phyloP scores from a whole-genome alignment of 1,140 invertebrate species.

The Lepidotrigona ventralis region DNA sequence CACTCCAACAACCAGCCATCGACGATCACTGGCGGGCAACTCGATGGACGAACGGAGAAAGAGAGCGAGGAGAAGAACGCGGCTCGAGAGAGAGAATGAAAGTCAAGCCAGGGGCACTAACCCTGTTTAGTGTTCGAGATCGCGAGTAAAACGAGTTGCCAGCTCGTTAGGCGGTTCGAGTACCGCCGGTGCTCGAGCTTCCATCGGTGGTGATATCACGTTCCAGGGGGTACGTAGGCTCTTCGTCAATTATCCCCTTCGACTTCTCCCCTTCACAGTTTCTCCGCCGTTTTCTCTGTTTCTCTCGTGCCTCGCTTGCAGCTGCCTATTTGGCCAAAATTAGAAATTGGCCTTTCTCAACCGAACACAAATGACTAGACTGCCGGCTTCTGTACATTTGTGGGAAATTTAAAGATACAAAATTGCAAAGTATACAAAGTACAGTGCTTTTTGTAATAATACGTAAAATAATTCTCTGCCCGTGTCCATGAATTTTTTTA shows the following conservation, averaged over 20 bases:
- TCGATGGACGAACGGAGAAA: not conserved
- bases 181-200: constrained; percentile 3
- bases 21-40: not conserved
- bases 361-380: too few relatives aligned
- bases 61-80: not conserved
- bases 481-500: too few relatives aligned
- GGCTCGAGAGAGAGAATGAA: constrained; percentile 1
- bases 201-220: constrained; percentile 44
- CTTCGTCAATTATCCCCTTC: constrained; percentile 41
- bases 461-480: too few relatives aligned
- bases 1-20: not conserved
- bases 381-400: too few relatives aligned
- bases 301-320: too few relatives aligned
- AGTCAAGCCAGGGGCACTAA: constrained; percentile 32
- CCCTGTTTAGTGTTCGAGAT: constrained; percentile 58
- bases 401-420: too few relatives aligned
- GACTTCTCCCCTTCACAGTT: not conserved
- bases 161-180: constrained; percentile 55
- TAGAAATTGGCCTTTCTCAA: too few relatives aligned
- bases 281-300: not conserved
- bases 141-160: constrained; percentile 66
- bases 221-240: constrained; percentile 44
- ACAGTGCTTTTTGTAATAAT: too few relatives aligned
- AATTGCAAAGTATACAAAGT: too few relatives aligned
- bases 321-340: too few relatives aligned